Evolutionary conservation across 2,113 vertebrate species (phyloP), one percentile per base, ranked within the genome.

Genomic region (Phyllostomus discolor): DNA sequence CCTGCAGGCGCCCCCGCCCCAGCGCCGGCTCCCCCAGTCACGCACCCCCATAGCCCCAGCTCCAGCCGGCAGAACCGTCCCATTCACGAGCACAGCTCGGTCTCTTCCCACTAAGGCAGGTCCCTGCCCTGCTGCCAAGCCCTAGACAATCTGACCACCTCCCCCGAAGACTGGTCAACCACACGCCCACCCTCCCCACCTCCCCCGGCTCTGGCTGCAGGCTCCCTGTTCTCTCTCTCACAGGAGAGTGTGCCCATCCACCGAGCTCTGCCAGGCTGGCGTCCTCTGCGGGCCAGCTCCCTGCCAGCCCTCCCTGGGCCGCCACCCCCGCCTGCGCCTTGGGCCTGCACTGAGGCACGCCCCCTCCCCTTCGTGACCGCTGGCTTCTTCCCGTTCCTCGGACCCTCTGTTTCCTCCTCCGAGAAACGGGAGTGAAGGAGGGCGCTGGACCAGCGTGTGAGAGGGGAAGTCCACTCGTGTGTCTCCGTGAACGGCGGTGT

Each of bases 191-290:
- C 10, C 16, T 0, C 15, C 79, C 26, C 11, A 0, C 10, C 88
- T 26, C n/a, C 5, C 69, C 14, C 52, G 4, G 24, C 28, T 26
- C 48, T 1, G 1, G 72, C 3, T 2, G 2, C 38, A 11, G 4
- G 46, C 54, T 15, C 64, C 28, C 10, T 2, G 38, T 2, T 1
- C 57, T 7, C 41, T 22, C 67, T 35, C 24, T 2, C 24, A 4
- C 2, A 4, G 7, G 14, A 0, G 1, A 2, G 73, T 46, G 20
- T 1, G 0, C 50, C 5, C 41, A 48, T 1, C 38, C 15, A 0
- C 24, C 52, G 6, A 46, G 22, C 59, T 35, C 26, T 1, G 15
- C 57, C 20, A 12, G 0, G 4, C 62, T 11, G 38, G 22, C 24
- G 48, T 35, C 46, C 20, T 33, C 80, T 2, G 1, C 72, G 0